These are phyloP conservation scores for Aquatica leii DNA, from an alignment of 2,888 invertebrate genomes.

Conservation along the genomic window DNA sequence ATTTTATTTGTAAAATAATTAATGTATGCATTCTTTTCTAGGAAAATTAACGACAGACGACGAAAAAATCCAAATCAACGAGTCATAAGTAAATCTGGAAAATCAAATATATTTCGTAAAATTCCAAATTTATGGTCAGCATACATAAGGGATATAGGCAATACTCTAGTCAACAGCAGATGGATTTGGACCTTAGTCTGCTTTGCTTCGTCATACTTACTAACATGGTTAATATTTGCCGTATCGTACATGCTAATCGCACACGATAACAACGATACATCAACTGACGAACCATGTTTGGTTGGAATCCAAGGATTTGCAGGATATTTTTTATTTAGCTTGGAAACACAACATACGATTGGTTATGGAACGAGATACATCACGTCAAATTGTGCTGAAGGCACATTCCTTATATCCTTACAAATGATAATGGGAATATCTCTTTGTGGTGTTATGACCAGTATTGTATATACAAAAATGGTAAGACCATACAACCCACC, in stretches of 20 bases:
- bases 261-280: conserved; percentile 80
- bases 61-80: conserved; percentile 25
- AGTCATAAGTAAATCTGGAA: conserved; percentile 50
- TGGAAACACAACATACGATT: conserved; percentile 83
- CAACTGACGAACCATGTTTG: conserved; percentile 64
- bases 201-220: conserved; percentile 70
- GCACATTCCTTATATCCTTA: conserved; percentile 80
- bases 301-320: conserved; percentile 69
- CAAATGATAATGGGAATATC: conserved; percentile 75
- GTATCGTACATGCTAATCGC: conserved; percentile 80
- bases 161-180: conserved; percentile 73
- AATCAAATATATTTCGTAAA: conserved; percentile 46
- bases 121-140: conserved; percentile 41
- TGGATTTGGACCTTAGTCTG: conserved; percentile 76
- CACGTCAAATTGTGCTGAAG: conserved; percentile 86
- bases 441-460: conserved; percentile 57
- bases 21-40: conserved; percentile 2
- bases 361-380: conserved; percentile 85
- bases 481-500: conserved; percentile 63
- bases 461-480: conserved; percentile 71
- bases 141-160: conserved; percentile 64
- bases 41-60: neutral
- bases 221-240: conserved; percentile 83
- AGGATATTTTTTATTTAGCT: conserved; percentile 80
- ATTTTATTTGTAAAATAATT: no score